Evolutionary conservation across 2,113 vertebrate genomes (phyloP), one percentile per base, ranked within the genome.

Genomic region (Xenus cinereus): DNA sequence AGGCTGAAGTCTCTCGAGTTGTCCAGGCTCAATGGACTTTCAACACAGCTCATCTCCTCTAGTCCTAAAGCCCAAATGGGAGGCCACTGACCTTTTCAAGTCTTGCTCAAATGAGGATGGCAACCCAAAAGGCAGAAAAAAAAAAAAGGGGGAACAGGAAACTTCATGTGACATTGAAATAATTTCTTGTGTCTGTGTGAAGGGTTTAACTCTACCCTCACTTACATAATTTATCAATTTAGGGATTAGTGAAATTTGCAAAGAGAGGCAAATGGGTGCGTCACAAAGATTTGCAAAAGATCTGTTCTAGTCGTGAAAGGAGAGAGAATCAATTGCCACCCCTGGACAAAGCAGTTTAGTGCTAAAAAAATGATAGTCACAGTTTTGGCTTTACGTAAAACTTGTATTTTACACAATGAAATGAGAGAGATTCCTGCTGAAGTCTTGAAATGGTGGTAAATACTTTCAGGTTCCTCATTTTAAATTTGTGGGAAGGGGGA

Each of bases 11-110:
- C 91, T 82, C 84, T 50, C 1, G 4, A 72, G 35, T 51, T 78
- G 74, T 77, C 78, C 84, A 71, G 73, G 84, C 89, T 94, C 91
- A 73, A 76, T 96, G 76, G 84, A 60, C 91, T 82, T 94, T 95
- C 95, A 91, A 78, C 84, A 57, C 73, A 91, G 91, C 91, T 95
- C 74, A 1, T 95, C 94, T 76, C 66, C 91, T 91, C 89, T 45
- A 76, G 91, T 95, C 81, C 77, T 69, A 37, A 20, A 14, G 75
- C 81, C 94, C 84, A 87, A 87, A 69, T 28, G 41, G 12, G 41
- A 82, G 91, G 93, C 77, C 89, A 76, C 67, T 87, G 84, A 96
- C 96, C 94, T 95, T 76, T 94, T 85, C 87, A 73, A 73, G 81
- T 41, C 91, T 54, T 39, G 81, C 59, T 93, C 89, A 62, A 84